phyloP scores from a whole-genome alignment of 2,797 vertebrate species.

The Sitta carolinensis region DNA sequence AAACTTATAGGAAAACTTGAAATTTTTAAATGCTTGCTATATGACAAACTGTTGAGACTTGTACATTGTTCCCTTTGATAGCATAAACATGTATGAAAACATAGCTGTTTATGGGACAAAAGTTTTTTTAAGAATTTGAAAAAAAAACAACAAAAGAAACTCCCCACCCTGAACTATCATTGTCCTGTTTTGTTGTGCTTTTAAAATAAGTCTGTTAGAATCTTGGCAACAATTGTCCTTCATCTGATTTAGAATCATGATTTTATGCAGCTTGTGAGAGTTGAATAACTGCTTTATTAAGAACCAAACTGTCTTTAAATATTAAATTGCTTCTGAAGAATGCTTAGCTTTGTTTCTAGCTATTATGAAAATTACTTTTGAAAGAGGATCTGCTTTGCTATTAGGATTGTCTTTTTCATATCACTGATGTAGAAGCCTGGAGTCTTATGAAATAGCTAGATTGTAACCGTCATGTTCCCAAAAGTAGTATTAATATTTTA shows the following conservation, averaged over 20 bases:
- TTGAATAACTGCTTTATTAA: background rate
- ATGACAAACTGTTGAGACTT: background rate
- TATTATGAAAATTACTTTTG: background rate
- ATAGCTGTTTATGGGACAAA: background rate
- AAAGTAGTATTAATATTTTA: background rate
- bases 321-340: background rate
- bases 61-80: background rate
- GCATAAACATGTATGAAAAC: background rate
- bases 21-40: constrained; percentile 34
- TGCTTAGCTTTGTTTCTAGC: background rate
- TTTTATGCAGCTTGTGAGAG: background rate
- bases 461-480: fast-evolving
- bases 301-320: background rate
- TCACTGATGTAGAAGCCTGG: background rate
- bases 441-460: background rate
- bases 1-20: constrained; percentile 11
- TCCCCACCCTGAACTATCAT: background rate
- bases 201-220: background rate
- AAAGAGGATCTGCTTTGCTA: background rate
- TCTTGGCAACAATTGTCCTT: background rate
- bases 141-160: background rate
- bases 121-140: background rate
- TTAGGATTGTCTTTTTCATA: background rate
- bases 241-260: background rate
- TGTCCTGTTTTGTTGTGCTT: background rate